phyloP scores from a whole-genome alignment of 2,797 vertebrate species.

The Morus bassanus region DNA sequence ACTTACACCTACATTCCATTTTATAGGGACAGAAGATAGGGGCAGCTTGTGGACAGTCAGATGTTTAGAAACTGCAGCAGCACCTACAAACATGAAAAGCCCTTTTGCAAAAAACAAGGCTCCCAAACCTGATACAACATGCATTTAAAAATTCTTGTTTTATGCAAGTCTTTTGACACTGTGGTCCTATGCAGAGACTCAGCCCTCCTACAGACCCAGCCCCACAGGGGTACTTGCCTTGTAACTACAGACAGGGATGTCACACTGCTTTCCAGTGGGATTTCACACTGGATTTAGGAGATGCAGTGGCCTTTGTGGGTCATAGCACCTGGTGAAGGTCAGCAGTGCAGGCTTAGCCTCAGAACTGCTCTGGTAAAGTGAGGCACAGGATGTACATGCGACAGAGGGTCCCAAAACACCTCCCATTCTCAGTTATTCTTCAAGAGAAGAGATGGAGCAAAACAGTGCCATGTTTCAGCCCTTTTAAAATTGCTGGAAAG shows the following conservation, averaged over 20 bases:
- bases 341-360: not conserved
- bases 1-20: not conserved
- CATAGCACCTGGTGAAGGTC: not conserved
- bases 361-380: not conserved
- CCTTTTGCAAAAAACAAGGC: not conserved
- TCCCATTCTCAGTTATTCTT: not conserved
- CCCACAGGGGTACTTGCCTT: not conserved
- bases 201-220: not conserved
- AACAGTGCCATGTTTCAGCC: not conserved
- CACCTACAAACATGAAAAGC: not conserved
- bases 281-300: not conserved
- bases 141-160: too few species aligned
- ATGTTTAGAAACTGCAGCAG: not conserved
- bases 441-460: not conserved
- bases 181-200: too few species aligned
- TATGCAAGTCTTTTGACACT: accelerated
- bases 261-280: not conserved
- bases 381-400: not conserved
- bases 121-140: not conserved
- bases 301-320: too few species aligned
- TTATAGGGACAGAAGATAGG: not conserved
- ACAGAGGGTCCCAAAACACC: not conserved
- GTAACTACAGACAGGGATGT: not conserved
- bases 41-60: not conserved
- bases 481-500: not conserved